These are phyloP conservation scores for Nesogale talazaci DNA, from an alignment of 2,113 vertebrate genomes.

Conservation along the genomic window DNA sequence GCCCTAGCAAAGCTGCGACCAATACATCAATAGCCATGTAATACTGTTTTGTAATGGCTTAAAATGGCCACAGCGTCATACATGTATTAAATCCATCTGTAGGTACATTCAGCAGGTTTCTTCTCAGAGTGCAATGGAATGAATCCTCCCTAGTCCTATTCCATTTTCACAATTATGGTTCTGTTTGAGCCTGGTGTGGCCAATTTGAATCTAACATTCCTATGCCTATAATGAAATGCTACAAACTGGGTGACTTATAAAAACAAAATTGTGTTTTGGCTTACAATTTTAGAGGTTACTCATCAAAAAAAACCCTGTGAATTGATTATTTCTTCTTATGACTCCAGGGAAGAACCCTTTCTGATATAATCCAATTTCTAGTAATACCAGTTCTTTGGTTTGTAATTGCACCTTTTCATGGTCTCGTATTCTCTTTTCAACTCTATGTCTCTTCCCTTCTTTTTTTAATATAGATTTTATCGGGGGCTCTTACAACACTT, in stretches of 20 bases:
- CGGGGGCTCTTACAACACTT: no score
- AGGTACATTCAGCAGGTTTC: no score
- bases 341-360: background rate
- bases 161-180: no score
- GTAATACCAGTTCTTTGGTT: background rate
- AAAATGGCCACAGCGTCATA: background rate
- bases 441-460: no score
- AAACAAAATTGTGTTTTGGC: background rate
- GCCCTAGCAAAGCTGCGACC: background rate
- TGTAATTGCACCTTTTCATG: background rate
- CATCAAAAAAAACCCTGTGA: background rate
- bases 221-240: background rate
- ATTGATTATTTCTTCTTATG: background rate
- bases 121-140: no score
- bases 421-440: background rate
- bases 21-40: background rate
- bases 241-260: background rate
- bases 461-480: no score
- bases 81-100: background rate
- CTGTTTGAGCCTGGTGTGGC: no score
- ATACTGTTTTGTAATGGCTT: background rate
- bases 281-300: background rate
- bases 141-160: no score
- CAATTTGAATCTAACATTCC: no score
- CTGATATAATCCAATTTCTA: background rate